Evolutionary conservation across 2,113 vertebrate genomes (phyloP).

Genomic region (Sardina pilchardus): DNA sequence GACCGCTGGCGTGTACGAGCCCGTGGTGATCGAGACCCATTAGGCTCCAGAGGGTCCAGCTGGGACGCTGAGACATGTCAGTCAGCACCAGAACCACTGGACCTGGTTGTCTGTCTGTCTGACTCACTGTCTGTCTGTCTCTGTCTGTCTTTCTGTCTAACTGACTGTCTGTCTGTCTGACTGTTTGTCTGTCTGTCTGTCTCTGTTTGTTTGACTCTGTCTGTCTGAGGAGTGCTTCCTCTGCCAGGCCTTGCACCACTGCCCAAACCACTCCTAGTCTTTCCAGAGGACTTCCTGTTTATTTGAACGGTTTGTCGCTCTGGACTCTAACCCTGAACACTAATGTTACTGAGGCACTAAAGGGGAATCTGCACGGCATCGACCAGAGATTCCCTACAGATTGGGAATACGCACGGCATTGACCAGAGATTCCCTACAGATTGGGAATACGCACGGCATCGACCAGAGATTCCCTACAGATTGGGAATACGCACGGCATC

Average conservation of each 20-base stretch:
- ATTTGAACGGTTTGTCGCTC: background rate
- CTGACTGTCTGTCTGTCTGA: slow-evolving; percentile 15
- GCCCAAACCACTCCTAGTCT: background rate
- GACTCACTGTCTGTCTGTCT: background rate
- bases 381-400: no score
- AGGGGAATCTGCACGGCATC: no score
- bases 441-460: no score
- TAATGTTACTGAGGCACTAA: no score
- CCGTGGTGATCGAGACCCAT: slow-evolving; percentile 95
- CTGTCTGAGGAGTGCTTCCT: background rate
- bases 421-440: no score
- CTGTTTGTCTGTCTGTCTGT: background rate
- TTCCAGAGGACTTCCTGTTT: background rate
- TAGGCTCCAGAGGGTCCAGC: slow-evolving; percentile 58
- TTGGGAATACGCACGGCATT: no score
- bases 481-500: no score
- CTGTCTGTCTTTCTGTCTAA: slow-evolving; percentile 19
- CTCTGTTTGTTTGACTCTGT: background rate
- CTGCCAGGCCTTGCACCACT: background rate
- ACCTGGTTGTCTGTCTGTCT: background rate
- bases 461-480: no score
- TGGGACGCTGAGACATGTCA: background rate
- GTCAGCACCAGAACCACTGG: background rate
- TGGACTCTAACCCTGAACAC: background rate
- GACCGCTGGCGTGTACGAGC: slow-evolving; percentile 90